Evolutionary conservation across 2,888 invertebrate species (phyloP).

Genomic region (Drosophila formosana): DNA sequence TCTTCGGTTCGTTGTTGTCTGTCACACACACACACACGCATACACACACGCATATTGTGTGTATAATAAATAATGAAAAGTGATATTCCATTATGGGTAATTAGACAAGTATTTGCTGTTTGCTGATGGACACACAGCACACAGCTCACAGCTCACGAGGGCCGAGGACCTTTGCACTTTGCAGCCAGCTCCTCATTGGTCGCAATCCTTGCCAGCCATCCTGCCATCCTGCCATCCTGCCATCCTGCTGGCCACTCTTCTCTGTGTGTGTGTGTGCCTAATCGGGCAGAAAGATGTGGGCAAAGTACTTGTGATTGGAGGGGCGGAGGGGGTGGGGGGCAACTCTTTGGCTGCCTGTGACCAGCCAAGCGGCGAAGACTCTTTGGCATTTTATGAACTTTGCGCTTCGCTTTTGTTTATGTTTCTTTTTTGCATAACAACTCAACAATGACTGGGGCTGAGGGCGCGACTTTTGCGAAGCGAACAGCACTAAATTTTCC

Average conservation of each 20-base stretch:
- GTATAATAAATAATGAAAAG: slow-evolving; percentile 57
- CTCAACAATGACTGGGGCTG: slow-evolving; percentile 15
- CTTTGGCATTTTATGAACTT: slow-evolving; percentile 49
- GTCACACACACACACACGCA: not conserved
- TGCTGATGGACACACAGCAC: not conserved
- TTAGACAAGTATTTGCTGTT: slow-evolving; percentile 48
- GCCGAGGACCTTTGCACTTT: slow-evolving; percentile 3
- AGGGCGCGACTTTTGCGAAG: slow-evolving; percentile 27
- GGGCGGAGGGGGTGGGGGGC: not conserved
- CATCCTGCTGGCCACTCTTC: not conserved
- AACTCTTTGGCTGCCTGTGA: slow-evolving; percentile 32
- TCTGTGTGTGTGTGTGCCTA: slow-evolving; percentile 27
- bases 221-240: not conserved
- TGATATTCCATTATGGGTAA: slow-evolving; percentile 66
- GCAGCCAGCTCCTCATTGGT: not conserved
- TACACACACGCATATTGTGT: too few species aligned
- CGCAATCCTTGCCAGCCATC: slow-evolving; percentile 4
- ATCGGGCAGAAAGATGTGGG: slow-evolving; percentile 45
- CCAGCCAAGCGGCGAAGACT: slow-evolving; percentile 37
- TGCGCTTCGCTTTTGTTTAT: slow-evolving; percentile 40
- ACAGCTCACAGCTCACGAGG: not conserved
- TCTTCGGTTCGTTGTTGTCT: not conserved
- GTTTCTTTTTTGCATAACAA: slow-evolving; percentile 39
- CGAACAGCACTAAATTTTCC: slow-evolving; percentile 46
- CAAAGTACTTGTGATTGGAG: not conserved